Conservation (phyloP, 2,797 vertebrate genomes). For the Mastacembelus armatus region DNA sequence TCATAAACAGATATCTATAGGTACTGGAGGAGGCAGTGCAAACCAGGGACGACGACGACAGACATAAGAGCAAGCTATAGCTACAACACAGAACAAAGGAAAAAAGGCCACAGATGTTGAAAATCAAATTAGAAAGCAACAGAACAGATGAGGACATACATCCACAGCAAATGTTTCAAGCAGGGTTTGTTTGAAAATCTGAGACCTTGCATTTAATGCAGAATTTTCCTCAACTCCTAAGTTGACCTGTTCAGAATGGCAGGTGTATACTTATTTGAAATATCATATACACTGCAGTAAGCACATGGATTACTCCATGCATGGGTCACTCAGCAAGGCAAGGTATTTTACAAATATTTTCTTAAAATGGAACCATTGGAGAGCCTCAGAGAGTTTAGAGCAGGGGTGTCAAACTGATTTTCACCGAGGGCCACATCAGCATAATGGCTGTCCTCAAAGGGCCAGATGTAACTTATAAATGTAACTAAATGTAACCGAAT, state of each 20-base stretch:
- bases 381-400: too few relatives aligned
- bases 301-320: conserved; percentile 1
- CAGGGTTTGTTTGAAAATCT: neutral
- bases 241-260: too few relatives aligned
- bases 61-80: conserved; percentile 57
- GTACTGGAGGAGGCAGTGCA: conserved; percentile 24
- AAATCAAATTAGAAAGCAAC: conserved; percentile 53
- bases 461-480: too few relatives aligned
- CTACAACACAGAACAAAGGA: conserved; percentile 36
- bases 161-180: conserved; percentile 11
- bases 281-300: neutral
- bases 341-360: neutral
- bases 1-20: neutral
- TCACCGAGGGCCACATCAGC: too few relatives aligned
- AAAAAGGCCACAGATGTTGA: conserved; percentile 40
- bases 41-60: conserved; percentile 42
- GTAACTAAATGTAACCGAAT: too few relatives aligned
- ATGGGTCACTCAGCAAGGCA: too few relatives aligned
- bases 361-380: too few relatives aligned
- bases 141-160: conserved; percentile 37
- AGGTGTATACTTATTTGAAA: neutral
- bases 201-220: neutral
- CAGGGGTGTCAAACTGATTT: too few relatives aligned
- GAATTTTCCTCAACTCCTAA: conserved; percentile 2
- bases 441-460: too few relatives aligned